These are phyloP conservation scores for Cyrtodaria siliqua DNA, from an alignment of 2,888 invertebrate species.

Conservation along the genomic window DNA sequence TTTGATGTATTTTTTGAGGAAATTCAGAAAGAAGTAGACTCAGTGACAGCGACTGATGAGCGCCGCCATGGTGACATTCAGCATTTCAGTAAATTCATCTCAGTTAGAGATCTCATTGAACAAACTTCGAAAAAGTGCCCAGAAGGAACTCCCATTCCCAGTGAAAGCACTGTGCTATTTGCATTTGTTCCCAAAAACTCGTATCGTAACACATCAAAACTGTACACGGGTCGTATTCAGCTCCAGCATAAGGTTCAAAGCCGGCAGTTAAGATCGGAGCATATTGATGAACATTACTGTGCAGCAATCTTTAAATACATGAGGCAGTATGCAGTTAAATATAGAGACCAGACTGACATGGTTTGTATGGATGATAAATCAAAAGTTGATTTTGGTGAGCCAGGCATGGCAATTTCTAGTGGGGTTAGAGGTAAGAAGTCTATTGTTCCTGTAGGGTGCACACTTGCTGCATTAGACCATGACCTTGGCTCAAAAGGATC, in stretches of 20 bases:
- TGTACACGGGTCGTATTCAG: slow-evolving; percentile 42
- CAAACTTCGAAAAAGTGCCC: slow-evolving; percentile 27
- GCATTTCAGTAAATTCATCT: slow-evolving; percentile 50
- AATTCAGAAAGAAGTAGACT: slow-evolving; percentile 33
- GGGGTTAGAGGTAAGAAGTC: slow-evolving; percentile 58
- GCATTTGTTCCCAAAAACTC: slow-evolving; percentile 52
- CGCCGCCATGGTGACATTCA: slow-evolving; percentile 43
- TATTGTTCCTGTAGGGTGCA: slow-evolving; percentile 34
- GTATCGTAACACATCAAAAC: slow-evolving; percentile 38
- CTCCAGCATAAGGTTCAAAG: slow-evolving; percentile 50
- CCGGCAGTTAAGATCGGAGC: slow-evolving; percentile 41
- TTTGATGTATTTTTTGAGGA: slow-evolving; percentile 38
- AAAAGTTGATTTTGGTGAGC: slow-evolving; percentile 36
- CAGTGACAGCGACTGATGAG: slow-evolving; percentile 51
- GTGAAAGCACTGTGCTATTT: slow-evolving; percentile 53
- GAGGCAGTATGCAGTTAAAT: slow-evolving; percentile 25
- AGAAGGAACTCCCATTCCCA: slow-evolving; percentile 43
- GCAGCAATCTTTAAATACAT: slow-evolving; percentile 49
- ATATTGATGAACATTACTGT: slow-evolving; percentile 58
- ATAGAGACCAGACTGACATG: slow-evolving; percentile 1
- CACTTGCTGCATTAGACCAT: slow-evolving; percentile 53
- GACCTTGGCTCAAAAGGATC: slow-evolving; percentile 29
- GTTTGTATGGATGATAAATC: slow-evolving; percentile 35
- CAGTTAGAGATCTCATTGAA: slow-evolving; percentile 49
- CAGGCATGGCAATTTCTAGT: slow-evolving; percentile 25